Conservation (phyloP, 1,140 invertebrate genomes). For the Brachionus calyciflorus region DNA sequence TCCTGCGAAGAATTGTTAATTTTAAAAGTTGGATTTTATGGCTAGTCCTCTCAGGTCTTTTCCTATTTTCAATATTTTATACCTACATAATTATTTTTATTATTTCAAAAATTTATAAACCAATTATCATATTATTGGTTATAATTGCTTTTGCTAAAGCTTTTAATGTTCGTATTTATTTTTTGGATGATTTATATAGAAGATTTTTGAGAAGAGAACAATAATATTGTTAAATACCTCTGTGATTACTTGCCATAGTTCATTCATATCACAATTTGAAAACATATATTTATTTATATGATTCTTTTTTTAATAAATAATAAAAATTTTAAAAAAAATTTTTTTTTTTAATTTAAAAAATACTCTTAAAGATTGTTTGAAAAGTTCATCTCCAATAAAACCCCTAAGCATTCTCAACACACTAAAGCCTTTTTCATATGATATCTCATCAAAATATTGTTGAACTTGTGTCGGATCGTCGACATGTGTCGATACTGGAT, state of each 20-base stretch:
- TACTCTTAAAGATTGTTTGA: slow-evolving; percentile 54
- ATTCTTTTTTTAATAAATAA: slow-evolving; percentile 48
- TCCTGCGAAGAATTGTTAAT: too few relatives aligned
- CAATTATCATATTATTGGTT: slow-evolving; percentile 50
- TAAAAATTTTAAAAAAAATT: background rate
- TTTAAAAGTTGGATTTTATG: background rate
- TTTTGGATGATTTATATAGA: slow-evolving; percentile 28
- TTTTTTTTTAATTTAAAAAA: slow-evolving; percentile 48
- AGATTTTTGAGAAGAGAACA: background rate
- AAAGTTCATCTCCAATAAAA: slow-evolving; percentile 57
- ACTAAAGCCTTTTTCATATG: slow-evolving; percentile 60
- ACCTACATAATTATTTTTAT: background rate
- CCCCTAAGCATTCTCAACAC: slow-evolving; percentile 55
- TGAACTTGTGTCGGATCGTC: slow-evolving; percentile 55
- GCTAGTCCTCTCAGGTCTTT: background rate
- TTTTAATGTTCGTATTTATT: background rate
- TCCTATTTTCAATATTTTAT: background rate
- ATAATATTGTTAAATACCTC: slow-evolving; percentile 53
- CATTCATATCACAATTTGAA: slow-evolving; percentile 56
- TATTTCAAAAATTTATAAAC: slow-evolving; percentile 49
- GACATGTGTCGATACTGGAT: slow-evolving; percentile 57
- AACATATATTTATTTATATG: slow-evolving; percentile 56
- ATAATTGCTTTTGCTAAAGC: slow-evolving; percentile 49
- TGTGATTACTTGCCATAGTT: slow-evolving; percentile 63
- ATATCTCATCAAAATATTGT: slow-evolving; percentile 57